These are phyloP conservation scores for Troides helena DNA, from an alignment of 2,888 invertebrate species.

Conservation along the genomic window DNA sequence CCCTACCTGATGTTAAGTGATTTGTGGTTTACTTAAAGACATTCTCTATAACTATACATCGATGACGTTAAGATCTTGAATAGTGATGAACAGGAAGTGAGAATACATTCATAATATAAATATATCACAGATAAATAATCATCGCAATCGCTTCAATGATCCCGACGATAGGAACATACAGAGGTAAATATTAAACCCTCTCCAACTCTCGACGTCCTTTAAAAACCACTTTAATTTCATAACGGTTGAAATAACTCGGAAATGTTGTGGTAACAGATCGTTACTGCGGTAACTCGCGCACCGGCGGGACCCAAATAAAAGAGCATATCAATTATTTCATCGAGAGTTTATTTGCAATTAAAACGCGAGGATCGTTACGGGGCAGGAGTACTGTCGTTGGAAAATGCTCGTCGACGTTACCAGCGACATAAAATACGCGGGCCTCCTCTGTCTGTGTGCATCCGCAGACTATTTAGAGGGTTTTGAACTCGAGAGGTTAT, in stretches of 20 bases:
- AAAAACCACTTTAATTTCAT: slow-evolving; percentile 15
- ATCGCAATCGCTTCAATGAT: not conserved
- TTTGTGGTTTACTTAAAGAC: no score
- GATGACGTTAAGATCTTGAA: no score
- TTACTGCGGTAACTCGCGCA: not conserved
- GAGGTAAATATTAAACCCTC: not conserved
- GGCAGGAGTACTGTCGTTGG: not conserved
- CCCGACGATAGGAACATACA: not conserved
- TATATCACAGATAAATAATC: not conserved
- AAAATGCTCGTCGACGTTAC: not conserved
- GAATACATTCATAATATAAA: no score
- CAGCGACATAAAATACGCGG: not conserved
- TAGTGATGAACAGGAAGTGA: no score
- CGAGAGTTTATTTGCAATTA: slow-evolving; percentile 25
- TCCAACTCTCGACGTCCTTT: not conserved
- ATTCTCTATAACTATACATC: no score
- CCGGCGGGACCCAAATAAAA: slow-evolving; percentile 15
- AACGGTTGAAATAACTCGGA: slow-evolving; percentile 11
- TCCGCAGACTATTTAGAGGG: not conserved
- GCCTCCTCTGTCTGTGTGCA: not conserved
- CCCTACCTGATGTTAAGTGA: no score
- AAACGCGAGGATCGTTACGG: slow-evolving; percentile 9
- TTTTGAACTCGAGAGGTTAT: not conserved
- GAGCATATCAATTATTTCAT: slow-evolving; percentile 22
- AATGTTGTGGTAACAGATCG: slow-evolving; percentile 5